Conservation (phyloP, 2,113 vertebrate genomes). For the Cyprinodon variegatus region DNA sequence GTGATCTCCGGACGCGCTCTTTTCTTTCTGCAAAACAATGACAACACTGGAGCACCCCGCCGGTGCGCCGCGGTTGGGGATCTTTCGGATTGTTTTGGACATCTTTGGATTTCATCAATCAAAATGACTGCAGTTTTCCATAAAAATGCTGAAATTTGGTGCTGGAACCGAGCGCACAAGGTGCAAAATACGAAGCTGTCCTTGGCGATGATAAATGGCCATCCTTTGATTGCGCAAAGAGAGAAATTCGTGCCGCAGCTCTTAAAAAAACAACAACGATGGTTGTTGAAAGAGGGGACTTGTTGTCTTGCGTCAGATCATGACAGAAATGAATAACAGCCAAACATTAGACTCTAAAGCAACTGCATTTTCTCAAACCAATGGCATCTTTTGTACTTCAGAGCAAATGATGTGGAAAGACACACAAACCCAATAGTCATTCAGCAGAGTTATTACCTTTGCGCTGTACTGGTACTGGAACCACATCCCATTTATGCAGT, state of each 20-base stretch:
- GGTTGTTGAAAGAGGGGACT: slow-evolving; percentile 49
- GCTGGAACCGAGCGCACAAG: slow-evolving; percentile 96
- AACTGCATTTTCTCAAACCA: slow-evolving; percentile 23
- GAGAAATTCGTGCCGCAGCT: slow-evolving; percentile 77
- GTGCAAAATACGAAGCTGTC: slow-evolving; percentile 98
- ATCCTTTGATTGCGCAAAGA: slow-evolving; percentile 94
- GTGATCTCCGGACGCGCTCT: slow-evolving; percentile 91
- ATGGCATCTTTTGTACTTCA: not conserved
- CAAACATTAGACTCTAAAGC: slow-evolving; percentile 17
- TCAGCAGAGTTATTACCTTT: not conserved
- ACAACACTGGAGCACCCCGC: slow-evolving; percentile 96
- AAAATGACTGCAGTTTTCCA: slow-evolving; percentile 99
- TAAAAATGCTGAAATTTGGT: slow-evolving; percentile 99
- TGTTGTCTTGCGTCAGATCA: slow-evolving; percentile 39
- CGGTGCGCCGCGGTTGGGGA: slow-evolving; percentile 99
- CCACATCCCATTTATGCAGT: not conserved
- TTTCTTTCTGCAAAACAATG: slow-evolving; percentile 93
- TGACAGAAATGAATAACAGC: slow-evolving; percentile 37
- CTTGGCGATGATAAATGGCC: slow-evolving; percentile 99
- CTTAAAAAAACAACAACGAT: slow-evolving; percentile 57
- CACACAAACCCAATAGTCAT: not conserved
- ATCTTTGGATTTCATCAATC: slow-evolving; percentile 99
- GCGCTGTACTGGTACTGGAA: not conserved
- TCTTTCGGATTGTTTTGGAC: slow-evolving; percentile 97
- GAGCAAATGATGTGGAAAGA: slow-evolving; percentile 1